phyloP scores from a whole-genome alignment of 2,888 invertebrate species.

The Camponotus fellah region DNA sequence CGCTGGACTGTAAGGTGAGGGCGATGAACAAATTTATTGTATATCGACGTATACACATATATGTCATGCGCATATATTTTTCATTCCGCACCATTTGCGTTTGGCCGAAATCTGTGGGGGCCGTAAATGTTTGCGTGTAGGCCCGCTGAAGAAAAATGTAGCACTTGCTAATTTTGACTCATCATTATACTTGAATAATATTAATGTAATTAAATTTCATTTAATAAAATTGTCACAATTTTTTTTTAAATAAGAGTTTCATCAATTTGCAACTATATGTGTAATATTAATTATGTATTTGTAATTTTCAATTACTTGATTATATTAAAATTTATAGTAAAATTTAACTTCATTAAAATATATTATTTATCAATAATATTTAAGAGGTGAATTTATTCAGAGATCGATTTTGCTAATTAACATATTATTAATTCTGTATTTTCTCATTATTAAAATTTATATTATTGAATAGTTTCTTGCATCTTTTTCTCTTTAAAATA shows the following conservation, averaged over 20 bases:
- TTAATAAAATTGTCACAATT: not conserved
- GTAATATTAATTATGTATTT: not conserved
- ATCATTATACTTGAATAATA: not conserved
- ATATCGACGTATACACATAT: constrained; percentile 41
- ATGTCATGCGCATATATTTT: constrained; percentile 62
- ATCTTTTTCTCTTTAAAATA: too few species aligned
- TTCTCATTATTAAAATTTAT: not conserved
- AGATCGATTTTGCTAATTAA: not conserved
- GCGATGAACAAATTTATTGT: constrained; percentile 62
- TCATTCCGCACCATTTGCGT: constrained; percentile 54
- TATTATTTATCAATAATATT: not conserved
- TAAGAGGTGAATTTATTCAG: not conserved
- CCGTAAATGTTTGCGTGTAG: constrained; percentile 55
- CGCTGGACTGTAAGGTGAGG: constrained; percentile 44
- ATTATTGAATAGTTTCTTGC: not conserved
- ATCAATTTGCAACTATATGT: not conserved
- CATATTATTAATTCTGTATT: not conserved
- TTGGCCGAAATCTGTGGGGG: constrained; percentile 14
- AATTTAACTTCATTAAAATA: not conserved
- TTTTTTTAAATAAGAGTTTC: not conserved
- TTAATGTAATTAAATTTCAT: not conserved
- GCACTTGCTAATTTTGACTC: not conserved
- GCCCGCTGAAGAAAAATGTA: constrained; percentile 15
- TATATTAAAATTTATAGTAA: too few species aligned
- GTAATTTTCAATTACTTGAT: not conserved